Conservation (phyloP, 2,888 invertebrate species). For the Lepidocyrtinus sp. region DNA sequence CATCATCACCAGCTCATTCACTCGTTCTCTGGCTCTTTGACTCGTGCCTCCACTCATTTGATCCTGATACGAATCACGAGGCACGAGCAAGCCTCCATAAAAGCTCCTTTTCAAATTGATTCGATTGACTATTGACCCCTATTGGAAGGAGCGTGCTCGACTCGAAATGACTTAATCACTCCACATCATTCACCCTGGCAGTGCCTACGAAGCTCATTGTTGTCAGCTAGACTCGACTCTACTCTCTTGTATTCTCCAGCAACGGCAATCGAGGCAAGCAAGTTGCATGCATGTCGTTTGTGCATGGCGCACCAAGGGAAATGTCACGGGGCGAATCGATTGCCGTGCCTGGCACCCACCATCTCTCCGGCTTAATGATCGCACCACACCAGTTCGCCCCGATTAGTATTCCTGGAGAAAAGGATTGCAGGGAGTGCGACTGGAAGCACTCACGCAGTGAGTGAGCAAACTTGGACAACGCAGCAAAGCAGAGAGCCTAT, state of each 20-base stretch:
- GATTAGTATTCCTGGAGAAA: neutral
- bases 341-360: slow-evolving; percentile 45
- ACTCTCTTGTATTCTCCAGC: slow-evolving; percentile 80
- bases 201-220: too few species aligned
- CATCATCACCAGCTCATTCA: slow-evolving; percentile 86
- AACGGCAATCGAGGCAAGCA: slow-evolving; percentile 81
- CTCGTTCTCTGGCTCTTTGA: neutral
- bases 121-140: neutral
- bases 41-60: neutral
- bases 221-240: too few species aligned
- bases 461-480: neutral
- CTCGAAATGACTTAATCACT: too few species aligned
- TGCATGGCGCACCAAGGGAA: slow-evolving; percentile 79
- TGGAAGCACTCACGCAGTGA: neutral
- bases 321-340: slow-evolving; percentile 62
- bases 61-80: too few species aligned
- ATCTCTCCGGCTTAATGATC: too few species aligned
- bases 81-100: too few species aligned
- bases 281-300: slow-evolving; percentile 72
- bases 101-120: neutral
- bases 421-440: neutral
- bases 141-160: neutral
- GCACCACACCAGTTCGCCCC: neutral
- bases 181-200: too few species aligned
- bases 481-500: neutral